Percentiles rank a stretch among this genome's conserved stretches.
Evolutionary conservation across 2,113 vertebrate species (phyloP).

Genomic region (Grus americana): DNA sequence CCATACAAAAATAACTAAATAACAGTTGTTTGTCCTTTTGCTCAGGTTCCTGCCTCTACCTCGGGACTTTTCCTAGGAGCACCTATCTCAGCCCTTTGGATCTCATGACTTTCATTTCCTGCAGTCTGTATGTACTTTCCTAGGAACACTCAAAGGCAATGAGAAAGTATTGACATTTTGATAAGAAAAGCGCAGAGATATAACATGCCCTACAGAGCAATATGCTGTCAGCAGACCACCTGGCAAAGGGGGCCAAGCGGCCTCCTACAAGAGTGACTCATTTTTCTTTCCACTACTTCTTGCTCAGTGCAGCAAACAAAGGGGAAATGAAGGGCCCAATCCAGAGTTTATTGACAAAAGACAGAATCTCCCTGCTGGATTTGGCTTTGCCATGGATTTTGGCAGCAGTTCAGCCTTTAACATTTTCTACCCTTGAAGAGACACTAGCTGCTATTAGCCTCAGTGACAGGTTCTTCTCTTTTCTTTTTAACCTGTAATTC

Average conservation of each 20-base stretch:
- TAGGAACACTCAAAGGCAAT: conserved; percentile 21
- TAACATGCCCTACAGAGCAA: neutral
- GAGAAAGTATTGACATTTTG: conserved; percentile 56
- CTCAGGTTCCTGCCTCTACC: neutral
- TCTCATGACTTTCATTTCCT: conserved; percentile 36
- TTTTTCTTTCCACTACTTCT: neutral
- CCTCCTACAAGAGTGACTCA: neutral
- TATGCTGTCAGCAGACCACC: neutral
- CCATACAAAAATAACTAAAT: neutral
- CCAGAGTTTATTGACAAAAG: neutral
- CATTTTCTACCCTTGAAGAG: neutral
- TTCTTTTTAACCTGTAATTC: conserved; percentile 11
- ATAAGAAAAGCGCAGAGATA: conserved; percentile 37
- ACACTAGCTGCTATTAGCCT: neutral
- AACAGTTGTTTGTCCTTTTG: neutral
- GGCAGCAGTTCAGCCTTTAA: neutral
- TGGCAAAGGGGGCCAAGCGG: neutral
- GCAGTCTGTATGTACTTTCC: neutral
- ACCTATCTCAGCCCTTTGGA: neutral
- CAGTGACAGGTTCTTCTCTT: neutral
- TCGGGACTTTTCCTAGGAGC: neutral
- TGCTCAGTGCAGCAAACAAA: neutral
- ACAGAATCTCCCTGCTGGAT: neutral
- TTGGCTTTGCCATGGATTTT: conserved; percentile 5
- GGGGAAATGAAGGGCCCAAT: neutral